Evolutionary conservation across 2,888 invertebrate genomes (phyloP), one percentile per base, ranked within the genome.

Genomic region (Mimumesa dahlbomi): DNA sequence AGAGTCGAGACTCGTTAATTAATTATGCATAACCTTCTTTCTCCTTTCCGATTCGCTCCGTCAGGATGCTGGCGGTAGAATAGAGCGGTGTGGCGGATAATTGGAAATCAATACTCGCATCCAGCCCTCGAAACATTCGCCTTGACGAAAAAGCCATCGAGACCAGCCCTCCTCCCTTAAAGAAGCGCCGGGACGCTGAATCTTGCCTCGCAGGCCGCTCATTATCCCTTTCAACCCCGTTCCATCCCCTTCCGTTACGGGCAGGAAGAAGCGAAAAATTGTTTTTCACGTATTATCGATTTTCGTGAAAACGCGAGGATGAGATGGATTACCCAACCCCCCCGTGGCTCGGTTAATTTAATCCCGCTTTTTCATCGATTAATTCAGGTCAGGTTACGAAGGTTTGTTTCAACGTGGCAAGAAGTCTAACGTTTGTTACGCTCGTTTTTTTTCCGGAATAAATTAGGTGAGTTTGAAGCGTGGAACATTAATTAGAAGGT

Each of bases 41-140:
- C 40, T 18, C 45, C 63, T 77, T 64, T 34, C 62, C 45, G 4
- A 7, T 31, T 11, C 31, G 29, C 2, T 25, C 22, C 14, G 19
- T 1, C 19, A 4, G 16, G n/a, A 22, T 18, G 18, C 56, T 16
- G 34, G 4, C 21, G 25, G 46, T 38, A 31, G 14, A 36, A 61
- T 56, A 64, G 54, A 71, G 16, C 62, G 22, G 59, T 40, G 57
- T 36, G 45, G 11, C 18, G 31, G 49, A 54, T 71, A 75, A 77
- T 73, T 75, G 70, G 68, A 78, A 79, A 79, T 79, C 78, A 70
- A 78, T 79, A 75, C 71, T 61, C 52, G 45, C 58, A 70, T 71
- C 56, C 64, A 61, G 34, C 67, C 73, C 58, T 62, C 52, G 65
- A 68, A 68, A 59, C 59, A 59, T 62, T 58, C 71, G 52, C 56